A percentile compares a stretch with the other conserved stretches of the same genome.
phyloP scores from a whole-genome alignment of 2,797 vertebrate genomes.

The Pangasius sanitwongsei region DNA sequence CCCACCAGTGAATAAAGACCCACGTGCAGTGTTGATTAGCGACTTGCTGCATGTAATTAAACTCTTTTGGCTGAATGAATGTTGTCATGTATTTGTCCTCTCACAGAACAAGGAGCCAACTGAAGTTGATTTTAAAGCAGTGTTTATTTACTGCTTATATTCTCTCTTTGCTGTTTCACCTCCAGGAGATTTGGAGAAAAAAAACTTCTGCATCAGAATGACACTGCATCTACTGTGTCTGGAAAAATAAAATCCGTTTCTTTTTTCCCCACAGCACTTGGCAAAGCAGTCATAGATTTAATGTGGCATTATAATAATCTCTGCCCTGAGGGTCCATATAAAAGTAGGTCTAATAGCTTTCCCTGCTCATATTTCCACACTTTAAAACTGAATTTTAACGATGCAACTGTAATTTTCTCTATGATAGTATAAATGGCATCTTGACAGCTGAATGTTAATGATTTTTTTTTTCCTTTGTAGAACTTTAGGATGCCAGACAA shows the following conservation, averaged over 20 bases:
- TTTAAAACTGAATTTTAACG: conserved; percentile 46
- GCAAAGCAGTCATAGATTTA: conserved; percentile 38
- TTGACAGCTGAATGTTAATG: conserved; percentile 54
- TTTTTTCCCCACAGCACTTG: neutral
- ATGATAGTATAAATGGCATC: conserved; percentile 52
- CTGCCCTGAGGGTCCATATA: conserved; percentile 26
- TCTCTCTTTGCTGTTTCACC: conserved; percentile 4
- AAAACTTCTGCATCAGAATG: neutral
- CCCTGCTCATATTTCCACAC: conserved; percentile 12
- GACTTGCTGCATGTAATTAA: neutral
- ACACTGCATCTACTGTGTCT: neutral
- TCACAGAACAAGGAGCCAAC: neutral
- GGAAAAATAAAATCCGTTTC: conserved; percentile 19
- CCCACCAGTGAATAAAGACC: neutral
- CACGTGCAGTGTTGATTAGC: neutral
- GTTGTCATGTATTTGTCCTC: neutral
- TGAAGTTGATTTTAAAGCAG: neutral
- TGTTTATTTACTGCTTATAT: neutral
- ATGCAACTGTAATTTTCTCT: conserved; percentile 40
- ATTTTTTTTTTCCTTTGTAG: conserved; percentile 51
- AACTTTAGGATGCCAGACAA: conserved; percentile 49
- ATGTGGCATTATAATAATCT: conserved; percentile 33
- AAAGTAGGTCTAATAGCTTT: conserved; percentile 33
- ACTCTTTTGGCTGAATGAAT: neutral
- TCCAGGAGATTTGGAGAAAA: conserved; percentile 15